Evolutionary conservation across 2,888 invertebrate genomes (phyloP), one percentile per base, ranked within the genome.

Genomic region (Tubulanus polymorphus): DNA sequence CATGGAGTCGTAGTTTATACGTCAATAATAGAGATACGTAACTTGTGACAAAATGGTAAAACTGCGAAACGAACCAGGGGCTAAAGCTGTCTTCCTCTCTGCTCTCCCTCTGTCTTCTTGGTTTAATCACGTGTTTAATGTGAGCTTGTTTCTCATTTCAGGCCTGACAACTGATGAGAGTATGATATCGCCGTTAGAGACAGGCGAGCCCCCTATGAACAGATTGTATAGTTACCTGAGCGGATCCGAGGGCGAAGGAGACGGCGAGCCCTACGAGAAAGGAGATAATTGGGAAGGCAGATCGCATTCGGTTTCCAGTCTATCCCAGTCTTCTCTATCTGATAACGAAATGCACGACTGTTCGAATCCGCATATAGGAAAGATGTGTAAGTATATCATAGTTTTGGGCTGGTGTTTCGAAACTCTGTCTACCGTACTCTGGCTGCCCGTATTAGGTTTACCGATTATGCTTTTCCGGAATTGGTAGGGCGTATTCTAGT

Each of bases 201-300:
- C 48, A 26, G 54, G 52, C 35, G 51, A 63, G 23, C 37, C 48
- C 45, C 41, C 41, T 5, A 53, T 37, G 28, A 53, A 47, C 20
- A 46, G 65, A 5, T 63, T 64, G 15, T 68, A 66, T 57, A 66
- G 63, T 60, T 73, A 72, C 55, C 64, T 69, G 51, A 73, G 72
- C 53, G 73, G 71, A n/a, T 72, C 72, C 5, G 73, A 73, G 49
- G 74, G 70, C 10, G 74, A 74, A 45, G 64, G 66, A 18, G 73
- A 72, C 23, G 66, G 65, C 5, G 64, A 63, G 6, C 41, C 18
- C 41, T 23, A 18, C 6, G 41, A 41, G 6, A 18, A 23, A 15
- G n/a, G n/a, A n/a, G 41, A 41, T 23, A 5, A 41, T 23, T 41
- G 41, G 41, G 41, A 41, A 5, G 20, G 15, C 6, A 23, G 41